Conservation (phyloP, 1,140 invertebrate species). For the Colletes gigas region DNA sequence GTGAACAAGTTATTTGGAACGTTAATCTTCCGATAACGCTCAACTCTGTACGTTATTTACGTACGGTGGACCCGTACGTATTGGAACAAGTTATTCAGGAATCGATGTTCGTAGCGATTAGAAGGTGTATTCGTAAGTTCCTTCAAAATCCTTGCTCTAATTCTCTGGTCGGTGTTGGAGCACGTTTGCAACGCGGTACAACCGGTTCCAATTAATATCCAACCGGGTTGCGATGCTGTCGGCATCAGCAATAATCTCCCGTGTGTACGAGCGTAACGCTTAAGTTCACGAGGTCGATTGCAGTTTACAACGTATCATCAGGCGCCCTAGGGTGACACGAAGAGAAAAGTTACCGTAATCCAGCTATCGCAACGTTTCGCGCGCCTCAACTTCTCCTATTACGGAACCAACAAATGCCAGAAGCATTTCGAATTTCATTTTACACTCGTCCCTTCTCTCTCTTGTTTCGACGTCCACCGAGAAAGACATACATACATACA, state of each 20-base stretch:
- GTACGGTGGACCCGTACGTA: neutral
- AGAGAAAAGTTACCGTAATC: neutral
- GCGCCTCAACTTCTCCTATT: neutral
- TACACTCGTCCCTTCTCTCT: neutral
- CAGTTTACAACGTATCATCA: conserved; percentile 4
- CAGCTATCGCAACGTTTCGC: neutral
- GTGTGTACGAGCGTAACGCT: conserved; percentile 11
- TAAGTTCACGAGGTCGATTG: conserved; percentile 13
- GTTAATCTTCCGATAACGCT: no score
- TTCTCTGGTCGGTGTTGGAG: neutral
- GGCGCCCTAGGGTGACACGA: conserved; percentile 13
- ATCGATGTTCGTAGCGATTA: no score
- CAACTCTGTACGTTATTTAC: neutral
- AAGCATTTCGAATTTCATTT: conserved; percentile 21
- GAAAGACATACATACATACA: no score
- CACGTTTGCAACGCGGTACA: neutral
- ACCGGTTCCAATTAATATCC: conserved; percentile 18
- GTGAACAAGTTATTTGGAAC: no score
- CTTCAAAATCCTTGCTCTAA: conserved; percentile 1
- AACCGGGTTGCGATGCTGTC: conserved; percentile 13
- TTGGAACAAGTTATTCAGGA: neutral
- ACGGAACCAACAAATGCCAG: conserved; percentile 4
- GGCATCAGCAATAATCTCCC: neutral
- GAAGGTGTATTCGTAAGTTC: neutral
- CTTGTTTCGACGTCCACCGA: neutral